Conservation (phyloP, 2,888 invertebrate species). For the Abrostola triplasia region DNA sequence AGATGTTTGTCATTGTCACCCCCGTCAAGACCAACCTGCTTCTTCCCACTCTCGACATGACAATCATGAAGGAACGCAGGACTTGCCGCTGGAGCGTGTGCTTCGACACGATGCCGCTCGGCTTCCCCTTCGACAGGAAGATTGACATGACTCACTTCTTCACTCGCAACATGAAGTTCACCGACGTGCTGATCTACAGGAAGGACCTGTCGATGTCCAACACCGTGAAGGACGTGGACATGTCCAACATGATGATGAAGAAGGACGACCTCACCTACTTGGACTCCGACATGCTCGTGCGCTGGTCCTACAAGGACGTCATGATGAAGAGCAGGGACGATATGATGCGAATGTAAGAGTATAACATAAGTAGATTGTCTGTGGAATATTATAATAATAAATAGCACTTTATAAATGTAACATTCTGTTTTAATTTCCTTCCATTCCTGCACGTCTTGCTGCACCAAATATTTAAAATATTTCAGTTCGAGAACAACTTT, state of each 20-base stretch:
- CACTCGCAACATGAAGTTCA: conserved; percentile 90
- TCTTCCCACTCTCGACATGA: conserved; percentile 80
- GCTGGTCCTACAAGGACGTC: conserved; percentile 78
- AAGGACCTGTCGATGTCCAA: conserved; percentile 81
- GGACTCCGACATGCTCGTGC: conserved; percentile 77
- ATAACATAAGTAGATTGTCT: conserved; percentile 8
- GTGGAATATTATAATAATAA: conserved; percentile 38
- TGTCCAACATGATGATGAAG: conserved; percentile 79
- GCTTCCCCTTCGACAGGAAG: conserved; percentile 93
- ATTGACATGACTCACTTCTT: conserved; percentile 89
- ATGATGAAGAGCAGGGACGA: conserved; percentile 78
- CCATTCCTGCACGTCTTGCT: background rate
- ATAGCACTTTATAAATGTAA: conserved; percentile 41
- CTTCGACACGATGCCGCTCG: conserved; percentile 90
- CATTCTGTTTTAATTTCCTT: conserved; percentile 23
- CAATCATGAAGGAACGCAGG: conserved; percentile 84
- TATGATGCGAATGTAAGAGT: conserved; percentile 73
- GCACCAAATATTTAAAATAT: conserved; percentile 12
- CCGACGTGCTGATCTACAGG: conserved; percentile 90
- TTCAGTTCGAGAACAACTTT: conserved; percentile 12
- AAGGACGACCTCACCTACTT: conserved; percentile 80
- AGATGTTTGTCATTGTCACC: conserved; percentile 89
- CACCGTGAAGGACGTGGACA: conserved; percentile 74
- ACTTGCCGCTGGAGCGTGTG: conserved; percentile 87
- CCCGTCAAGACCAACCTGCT: conserved; percentile 85